Evolutionary conservation across 2,113 vertebrate genomes (phyloP).

Genomic region (Anoura caudifer): DNA sequence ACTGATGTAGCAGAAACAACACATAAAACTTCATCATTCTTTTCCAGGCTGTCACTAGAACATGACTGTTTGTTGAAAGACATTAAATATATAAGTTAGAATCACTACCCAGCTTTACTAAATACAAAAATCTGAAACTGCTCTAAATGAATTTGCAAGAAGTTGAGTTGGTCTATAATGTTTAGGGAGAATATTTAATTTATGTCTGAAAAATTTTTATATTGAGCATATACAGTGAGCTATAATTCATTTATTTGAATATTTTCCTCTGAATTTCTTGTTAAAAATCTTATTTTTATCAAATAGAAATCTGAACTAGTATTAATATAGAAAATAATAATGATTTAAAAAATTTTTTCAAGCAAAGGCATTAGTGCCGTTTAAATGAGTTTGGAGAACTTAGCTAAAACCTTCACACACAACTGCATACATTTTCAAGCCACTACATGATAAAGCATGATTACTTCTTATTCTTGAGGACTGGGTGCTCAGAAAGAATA

Average conservation of each 20-base stretch:
- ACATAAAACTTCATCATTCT: conserved; percentile 11
- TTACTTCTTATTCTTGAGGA: conserved; percentile 1
- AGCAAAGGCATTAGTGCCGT: neutral
- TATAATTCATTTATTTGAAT: conserved; percentile 47
- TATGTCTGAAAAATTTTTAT: conserved; percentile 8
- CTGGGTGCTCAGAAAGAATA: neutral
- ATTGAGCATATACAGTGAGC: neutral
- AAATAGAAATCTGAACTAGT: neutral
- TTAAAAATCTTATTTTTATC: neutral
- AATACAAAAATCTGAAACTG: conserved; percentile 55
- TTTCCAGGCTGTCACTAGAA: conserved; percentile 40
- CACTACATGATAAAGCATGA: neutral
- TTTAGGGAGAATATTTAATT: conserved; percentile 36
- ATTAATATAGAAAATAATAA: neutral
- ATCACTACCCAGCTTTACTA: conserved; percentile 51
- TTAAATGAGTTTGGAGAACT: conserved; percentile 1
- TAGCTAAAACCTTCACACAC: conserved; percentile 11
- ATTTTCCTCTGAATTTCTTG: conserved; percentile 41
- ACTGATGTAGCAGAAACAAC: conserved; percentile 34
- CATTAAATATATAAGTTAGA: conserved; percentile 50
- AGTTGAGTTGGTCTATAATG: neutral
- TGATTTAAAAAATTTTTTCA: neutral
- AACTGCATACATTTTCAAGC: conserved; percentile 9
- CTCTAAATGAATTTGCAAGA: conserved; percentile 45
- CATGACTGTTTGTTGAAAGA: conserved; percentile 15